phyloP scores from a whole-genome alignment of 1,140 invertebrate species.

The Elymnias hypermnestra region DNA sequence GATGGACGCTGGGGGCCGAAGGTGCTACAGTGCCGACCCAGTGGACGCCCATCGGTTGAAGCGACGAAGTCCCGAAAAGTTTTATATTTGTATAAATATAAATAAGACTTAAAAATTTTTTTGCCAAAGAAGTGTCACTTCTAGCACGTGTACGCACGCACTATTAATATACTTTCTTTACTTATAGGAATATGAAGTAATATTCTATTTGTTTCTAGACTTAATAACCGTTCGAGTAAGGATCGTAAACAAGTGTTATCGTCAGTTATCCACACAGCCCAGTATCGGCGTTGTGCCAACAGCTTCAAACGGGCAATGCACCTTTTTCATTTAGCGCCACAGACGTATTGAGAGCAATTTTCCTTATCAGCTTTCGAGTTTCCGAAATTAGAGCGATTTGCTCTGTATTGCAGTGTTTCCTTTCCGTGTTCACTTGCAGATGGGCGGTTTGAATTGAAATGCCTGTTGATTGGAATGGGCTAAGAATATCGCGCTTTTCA shows the following conservation, averaged over 20 bases:
- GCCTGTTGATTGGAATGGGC: neutral
- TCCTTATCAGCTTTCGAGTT: slow-evolving; percentile 18
- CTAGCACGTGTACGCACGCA: too few species aligned
- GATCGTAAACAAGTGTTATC: slow-evolving; percentile 15
- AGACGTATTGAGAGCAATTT: slow-evolving; percentile 18
- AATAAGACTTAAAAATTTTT: too few species aligned
- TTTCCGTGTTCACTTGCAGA: neutral
- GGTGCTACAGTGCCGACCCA: too few species aligned
- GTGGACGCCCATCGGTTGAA: too few species aligned
- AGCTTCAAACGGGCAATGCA: slow-evolving; percentile 18
- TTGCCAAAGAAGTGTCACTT: too few species aligned
- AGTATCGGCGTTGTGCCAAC: slow-evolving; percentile 23
- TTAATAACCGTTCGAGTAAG: neutral
- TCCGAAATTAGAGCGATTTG: slow-evolving; percentile 18
- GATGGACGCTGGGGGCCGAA: too few species aligned
- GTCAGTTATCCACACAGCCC: neutral
- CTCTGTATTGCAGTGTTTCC: neutral
- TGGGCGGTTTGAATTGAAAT: neutral
- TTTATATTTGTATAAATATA: too few species aligned
- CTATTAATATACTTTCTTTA: too few species aligned
- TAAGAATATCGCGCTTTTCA: too few species aligned
- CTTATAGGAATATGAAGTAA: too few species aligned
- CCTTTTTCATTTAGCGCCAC: slow-evolving; percentile 23
- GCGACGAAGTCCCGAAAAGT: too few species aligned
- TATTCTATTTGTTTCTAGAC: too few species aligned